Conservation (phyloP, 2,888 invertebrate species). For the Boloria euphrosyne region DNA sequence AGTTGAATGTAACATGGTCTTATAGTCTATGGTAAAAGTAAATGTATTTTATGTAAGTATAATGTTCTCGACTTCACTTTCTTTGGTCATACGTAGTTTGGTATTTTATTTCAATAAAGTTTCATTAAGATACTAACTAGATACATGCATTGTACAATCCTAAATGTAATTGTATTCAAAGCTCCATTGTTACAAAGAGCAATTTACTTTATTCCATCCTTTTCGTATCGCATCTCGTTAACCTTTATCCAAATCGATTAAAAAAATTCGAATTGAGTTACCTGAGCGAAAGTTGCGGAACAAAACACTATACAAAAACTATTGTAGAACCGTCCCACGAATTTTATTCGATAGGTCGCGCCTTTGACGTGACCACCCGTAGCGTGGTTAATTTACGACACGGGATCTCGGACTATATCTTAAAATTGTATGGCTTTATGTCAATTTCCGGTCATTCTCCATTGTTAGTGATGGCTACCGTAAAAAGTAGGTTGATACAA, state of each 20-base stretch:
- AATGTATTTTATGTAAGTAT: too few species aligned
- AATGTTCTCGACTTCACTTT: too few species aligned
- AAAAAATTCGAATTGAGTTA: constrained; percentile 21
- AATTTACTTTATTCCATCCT: constrained; percentile 19
- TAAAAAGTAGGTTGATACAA: neutral
- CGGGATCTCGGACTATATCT: constrained; percentile 13
- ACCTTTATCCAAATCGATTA: constrained; percentile 16
- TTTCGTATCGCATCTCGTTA: constrained; percentile 12
- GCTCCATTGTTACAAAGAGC: neutral
- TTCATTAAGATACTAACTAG: constrained; percentile 1
- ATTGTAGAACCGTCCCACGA: constrained; percentile 9
- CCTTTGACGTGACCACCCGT: constrained; percentile 50
- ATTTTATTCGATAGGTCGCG: constrained; percentile 34
- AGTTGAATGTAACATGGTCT: too few species aligned
- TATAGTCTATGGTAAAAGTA: too few species aligned
- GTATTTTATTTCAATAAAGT: too few species aligned
- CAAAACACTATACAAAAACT: neutral
- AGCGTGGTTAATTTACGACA: constrained; percentile 40
- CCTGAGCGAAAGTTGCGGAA: constrained; percentile 15
- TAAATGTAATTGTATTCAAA: neutral
- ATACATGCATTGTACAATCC: constrained; percentile 5
- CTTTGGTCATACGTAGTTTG: too few species aligned
- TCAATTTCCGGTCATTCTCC: constrained; percentile 3
- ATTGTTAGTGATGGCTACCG: constrained; percentile 5
- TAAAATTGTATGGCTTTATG: neutral